These are phyloP conservation scores for Physella acuta DNA, from an alignment of 1,140 invertebrate species.

Conservation along the genomic window DNA sequence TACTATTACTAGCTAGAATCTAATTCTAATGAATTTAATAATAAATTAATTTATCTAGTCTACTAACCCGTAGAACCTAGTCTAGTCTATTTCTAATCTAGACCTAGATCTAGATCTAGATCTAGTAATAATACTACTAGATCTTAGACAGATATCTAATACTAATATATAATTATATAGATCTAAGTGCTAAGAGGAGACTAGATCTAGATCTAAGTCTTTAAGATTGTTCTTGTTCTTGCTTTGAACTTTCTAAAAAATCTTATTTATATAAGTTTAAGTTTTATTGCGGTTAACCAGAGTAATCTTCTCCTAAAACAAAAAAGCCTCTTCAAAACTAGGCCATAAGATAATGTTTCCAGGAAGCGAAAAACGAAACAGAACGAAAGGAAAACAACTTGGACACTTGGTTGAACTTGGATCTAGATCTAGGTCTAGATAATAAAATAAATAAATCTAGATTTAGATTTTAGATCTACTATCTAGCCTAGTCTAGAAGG, in stretches of 20 bases:
- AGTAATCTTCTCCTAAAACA: neutral
- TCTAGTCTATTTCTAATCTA: too few species aligned
- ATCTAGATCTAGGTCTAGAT: constrained; percentile 17
- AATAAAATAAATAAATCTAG: neutral
- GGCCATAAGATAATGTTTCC: neutral
- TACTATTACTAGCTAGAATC: too few species aligned
- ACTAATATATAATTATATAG: too few species aligned
- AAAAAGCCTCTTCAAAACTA: neutral
- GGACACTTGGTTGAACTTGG: neutral
- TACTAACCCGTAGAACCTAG: too few species aligned
- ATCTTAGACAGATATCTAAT: too few species aligned
- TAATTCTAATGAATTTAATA: too few species aligned
- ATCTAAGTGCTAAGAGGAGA: too few species aligned
- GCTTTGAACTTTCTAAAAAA: neutral
- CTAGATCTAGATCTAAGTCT: too few species aligned
- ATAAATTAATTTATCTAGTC: too few species aligned
- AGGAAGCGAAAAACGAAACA: too few species aligned
- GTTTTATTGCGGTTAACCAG: neutral
- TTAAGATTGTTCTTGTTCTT: neutral
- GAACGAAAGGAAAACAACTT: neutral
- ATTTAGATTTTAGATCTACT: neutral
- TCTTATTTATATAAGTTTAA: neutral
- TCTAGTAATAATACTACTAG: too few species aligned
- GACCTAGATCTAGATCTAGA: too few species aligned
- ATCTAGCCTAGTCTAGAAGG: neutral